Evolutionary conservation across 2,888 invertebrate genomes (phyloP).

Genomic region (Parascotia fuliginaria): DNA sequence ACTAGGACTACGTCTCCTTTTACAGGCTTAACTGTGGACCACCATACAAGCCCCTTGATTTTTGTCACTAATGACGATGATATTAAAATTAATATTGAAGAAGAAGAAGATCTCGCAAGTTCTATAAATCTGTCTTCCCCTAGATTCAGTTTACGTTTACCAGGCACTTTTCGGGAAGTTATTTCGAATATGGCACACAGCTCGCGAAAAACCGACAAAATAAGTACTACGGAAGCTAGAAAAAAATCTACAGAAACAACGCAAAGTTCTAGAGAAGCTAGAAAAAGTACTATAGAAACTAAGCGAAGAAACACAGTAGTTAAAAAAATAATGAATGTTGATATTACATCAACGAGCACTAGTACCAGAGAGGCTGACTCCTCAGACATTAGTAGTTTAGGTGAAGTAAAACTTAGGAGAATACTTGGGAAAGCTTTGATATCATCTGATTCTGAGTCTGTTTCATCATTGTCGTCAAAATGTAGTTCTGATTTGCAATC

Average conservation of each 20-base stretch:
- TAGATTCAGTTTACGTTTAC: constrained; percentile 73
- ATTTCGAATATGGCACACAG: constrained; percentile 61
- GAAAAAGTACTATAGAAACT: background rate
- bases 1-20: constrained; percentile 79
- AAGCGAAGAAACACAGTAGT: constrained; percentile 6
- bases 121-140: constrained; percentile 77
- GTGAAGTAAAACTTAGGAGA: constrained; percentile 69
- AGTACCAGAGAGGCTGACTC: constrained; percentile 74
- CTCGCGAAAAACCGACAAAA: constrained; percentile 32
- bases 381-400: constrained; percentile 78
- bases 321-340: no score
- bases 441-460: constrained; percentile 61
- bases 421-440: constrained; percentile 51
- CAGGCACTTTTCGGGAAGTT: constrained; percentile 67
- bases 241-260: constrained; percentile 2
- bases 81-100: constrained; percentile 47
- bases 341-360: constrained; percentile 55
- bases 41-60: constrained; percentile 71
- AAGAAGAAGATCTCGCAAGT: constrained; percentile 66
- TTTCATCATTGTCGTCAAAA: constrained; percentile 59
- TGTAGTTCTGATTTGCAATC: constrained; percentile 60
- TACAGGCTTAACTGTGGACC: constrained; percentile 54
- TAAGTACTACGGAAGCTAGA: constrained; percentile 2
- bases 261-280: background rate
- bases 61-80: constrained; percentile 53